Evolutionary conservation across 1,140 invertebrate species (phyloP).

Genomic region (Subanguina moxae): DNA sequence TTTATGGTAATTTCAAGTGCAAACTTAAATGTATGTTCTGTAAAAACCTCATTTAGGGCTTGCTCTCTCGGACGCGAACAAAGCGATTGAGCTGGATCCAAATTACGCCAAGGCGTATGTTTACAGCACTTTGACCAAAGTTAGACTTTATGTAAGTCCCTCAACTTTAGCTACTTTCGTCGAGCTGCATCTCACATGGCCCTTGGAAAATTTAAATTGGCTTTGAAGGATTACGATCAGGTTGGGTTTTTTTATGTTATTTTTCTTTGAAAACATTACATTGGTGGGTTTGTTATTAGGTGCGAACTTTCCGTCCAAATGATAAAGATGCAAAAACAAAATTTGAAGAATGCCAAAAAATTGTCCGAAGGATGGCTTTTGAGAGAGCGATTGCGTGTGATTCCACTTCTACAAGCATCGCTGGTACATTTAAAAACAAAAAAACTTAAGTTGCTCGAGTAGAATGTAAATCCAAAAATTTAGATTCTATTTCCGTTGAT

Average conservation of each 20-base stretch:
- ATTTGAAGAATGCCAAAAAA: constrained; percentile 88
- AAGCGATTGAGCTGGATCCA: constrained; percentile 64
- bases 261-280: constrained; percentile 14
- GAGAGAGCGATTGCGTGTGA: constrained; percentile 93
- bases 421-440: constrained; percentile 81
- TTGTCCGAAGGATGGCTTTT: constrained; percentile 88
- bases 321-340: constrained; percentile 92
- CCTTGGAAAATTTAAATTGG: constrained; percentile 90
- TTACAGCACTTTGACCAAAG: too few relatives aligned
- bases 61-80: constrained; percentile 82
- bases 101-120: constrained; percentile 50
- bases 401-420: constrained; percentile 76
- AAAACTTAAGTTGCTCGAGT: too few relatives aligned
- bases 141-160: too few relatives aligned
- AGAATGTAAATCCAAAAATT: too few relatives aligned
- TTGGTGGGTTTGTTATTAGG: constrained; percentile 64
- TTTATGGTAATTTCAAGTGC: constrained; percentile 29
- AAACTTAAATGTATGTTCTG: too few relatives aligned
- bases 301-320: constrained; percentile 80
- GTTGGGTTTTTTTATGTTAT: constrained; percentile 64
- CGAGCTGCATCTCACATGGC: constrained; percentile 93
- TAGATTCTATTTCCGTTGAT: too few relatives aligned
- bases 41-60: constrained; percentile 62
- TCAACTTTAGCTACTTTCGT: constrained; percentile 68
- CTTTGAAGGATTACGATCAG: constrained; percentile 90